A percentile compares a stretch with the other conserved stretches of the same genome.
Conservation (phyloP, 2,113 vertebrate species). For the Cnemophilus loriae region DNA sequence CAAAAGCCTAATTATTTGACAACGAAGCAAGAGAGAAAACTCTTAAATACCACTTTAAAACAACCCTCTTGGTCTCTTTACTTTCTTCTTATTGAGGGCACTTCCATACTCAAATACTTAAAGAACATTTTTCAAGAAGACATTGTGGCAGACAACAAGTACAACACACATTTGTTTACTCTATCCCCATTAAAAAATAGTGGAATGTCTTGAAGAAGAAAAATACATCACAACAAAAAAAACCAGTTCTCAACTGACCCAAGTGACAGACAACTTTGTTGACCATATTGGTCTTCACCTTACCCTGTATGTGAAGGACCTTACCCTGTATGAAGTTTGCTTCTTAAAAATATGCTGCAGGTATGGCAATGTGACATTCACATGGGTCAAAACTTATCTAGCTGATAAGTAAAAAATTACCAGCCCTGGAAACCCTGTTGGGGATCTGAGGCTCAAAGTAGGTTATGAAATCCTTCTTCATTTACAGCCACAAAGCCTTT, state of each 20-base stretch:
- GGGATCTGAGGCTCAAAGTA: background rate
- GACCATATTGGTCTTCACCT: fast-evolving
- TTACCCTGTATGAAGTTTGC: background rate
- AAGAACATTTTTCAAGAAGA: constrained; percentile 16
- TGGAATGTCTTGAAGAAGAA: background rate
- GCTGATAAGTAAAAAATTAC: background rate
- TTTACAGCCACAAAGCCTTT: background rate
- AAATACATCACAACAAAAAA: background rate
- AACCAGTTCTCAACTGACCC: background rate
- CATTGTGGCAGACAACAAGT: background rate
- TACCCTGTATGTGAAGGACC: background rate
- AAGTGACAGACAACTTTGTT: background rate
- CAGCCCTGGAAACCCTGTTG: background rate
- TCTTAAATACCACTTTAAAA: background rate
- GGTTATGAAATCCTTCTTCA: background rate
- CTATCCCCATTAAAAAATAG: background rate
- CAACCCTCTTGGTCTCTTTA: background rate
- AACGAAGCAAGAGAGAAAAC: background rate
- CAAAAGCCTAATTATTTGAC: background rate
- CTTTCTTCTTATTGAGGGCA: background rate
- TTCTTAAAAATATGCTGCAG: background rate
- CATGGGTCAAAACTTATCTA: background rate
- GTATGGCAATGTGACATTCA: background rate
- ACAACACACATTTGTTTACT: background rate
- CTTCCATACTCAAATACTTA: background rate